phyloP scores from a whole-genome alignment of 2,797 vertebrate genomes.

The Somateria mollissima region DNA sequence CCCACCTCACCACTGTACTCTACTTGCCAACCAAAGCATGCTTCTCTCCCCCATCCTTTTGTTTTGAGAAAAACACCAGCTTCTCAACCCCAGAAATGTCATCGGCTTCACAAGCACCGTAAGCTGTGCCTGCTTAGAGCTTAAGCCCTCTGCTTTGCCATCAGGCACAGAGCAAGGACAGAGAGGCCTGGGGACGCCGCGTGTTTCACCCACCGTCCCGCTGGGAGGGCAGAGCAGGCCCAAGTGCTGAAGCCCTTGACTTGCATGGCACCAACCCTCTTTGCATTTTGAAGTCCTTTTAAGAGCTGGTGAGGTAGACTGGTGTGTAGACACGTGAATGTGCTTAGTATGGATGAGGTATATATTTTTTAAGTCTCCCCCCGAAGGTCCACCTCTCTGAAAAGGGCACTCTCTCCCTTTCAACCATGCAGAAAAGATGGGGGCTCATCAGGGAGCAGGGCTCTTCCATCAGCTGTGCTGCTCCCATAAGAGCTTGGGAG shows the following conservation, averaged over 20 bases:
- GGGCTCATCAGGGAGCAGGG: rapidly evolving
- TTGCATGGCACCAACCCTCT: background rate
- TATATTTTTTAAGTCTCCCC: background rate
- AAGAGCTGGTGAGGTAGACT: background rate
- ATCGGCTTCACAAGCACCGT: background rate
- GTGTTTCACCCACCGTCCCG: background rate
- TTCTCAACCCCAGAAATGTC: background rate
- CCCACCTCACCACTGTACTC: background rate
- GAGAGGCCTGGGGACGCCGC: background rate
- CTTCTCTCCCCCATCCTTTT: rapidly evolving
- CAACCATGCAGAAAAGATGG: background rate
- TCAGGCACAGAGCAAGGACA: background rate
- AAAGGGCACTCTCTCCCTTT: too few species aligned
- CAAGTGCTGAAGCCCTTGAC: background rate
- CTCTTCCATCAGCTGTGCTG: background rate
- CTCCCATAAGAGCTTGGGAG: background rate
- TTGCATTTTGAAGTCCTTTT: background rate
- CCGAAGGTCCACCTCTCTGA: rapidly evolving
- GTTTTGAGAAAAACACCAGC: background rate
- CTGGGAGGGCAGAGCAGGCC: background rate
- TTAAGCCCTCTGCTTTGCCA: background rate
- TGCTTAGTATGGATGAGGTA: background rate
- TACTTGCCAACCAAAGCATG: rapidly evolving
- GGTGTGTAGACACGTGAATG: background rate
- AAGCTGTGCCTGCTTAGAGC: background rate